These are phyloP conservation scores for Anthopleura xanthogrammica DNA, from an alignment of 92 coral and sea anemone genomes.

Conservation along the genomic window DNA sequence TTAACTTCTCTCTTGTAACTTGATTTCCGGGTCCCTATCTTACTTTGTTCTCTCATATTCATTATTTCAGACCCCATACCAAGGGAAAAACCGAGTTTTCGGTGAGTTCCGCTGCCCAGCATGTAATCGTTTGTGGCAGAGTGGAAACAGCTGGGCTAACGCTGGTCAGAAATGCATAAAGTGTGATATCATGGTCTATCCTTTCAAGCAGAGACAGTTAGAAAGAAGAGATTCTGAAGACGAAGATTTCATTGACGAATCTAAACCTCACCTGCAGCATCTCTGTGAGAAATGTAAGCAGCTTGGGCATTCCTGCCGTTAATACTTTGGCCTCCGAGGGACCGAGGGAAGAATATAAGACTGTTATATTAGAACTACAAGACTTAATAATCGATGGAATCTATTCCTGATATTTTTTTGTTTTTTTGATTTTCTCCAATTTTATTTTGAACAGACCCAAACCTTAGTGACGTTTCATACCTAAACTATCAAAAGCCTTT, in stretches of 20 bases:
- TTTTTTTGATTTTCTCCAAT: too few species aligned
- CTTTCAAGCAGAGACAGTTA: constrained; percentile 71
- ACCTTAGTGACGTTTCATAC: too few species aligned
- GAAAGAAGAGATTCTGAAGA: constrained; percentile 77
- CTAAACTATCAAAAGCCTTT: too few species aligned
- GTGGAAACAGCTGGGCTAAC: constrained; percentile 84
- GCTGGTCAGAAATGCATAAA: constrained; percentile 63
- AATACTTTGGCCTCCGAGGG: not conserved
- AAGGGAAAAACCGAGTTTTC: constrained; percentile 67
- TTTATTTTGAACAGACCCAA: too few species aligned
- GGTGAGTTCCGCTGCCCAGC: constrained; percentile 70
- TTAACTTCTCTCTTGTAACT: not conserved
- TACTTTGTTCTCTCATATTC: not conserved
- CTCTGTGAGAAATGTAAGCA: constrained; percentile 78
- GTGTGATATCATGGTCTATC: constrained; percentile 60
- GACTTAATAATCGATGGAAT: too few species aligned
- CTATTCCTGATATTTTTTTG: too few species aligned
- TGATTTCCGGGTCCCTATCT: not conserved
- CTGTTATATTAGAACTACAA: too few species aligned
- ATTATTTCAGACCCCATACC: constrained; percentile 65
- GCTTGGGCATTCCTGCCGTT: constrained; percentile 68
- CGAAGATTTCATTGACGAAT: constrained; percentile 40
- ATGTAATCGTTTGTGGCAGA: constrained; percentile 77
- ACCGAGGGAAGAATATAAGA: too few species aligned
- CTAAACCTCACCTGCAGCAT: constrained; percentile 60